phyloP scores from a whole-genome alignment of 2,888 invertebrate genomes.

The Rhodophaea formosa region DNA sequence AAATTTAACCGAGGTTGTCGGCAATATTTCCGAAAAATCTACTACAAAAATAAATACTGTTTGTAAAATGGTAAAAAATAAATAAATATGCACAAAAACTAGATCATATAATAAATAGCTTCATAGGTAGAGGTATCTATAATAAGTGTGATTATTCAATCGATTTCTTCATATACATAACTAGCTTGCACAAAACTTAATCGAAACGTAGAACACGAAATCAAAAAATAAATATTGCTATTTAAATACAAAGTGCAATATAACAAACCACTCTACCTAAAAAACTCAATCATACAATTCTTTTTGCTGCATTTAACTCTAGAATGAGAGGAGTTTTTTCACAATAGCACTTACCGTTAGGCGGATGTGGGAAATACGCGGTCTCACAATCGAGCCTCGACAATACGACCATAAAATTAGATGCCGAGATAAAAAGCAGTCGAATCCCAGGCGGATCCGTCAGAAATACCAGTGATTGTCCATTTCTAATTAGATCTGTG shows the following conservation, averaged over 20 bases:
- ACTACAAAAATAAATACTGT: not conserved
- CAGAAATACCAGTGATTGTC: conserved; percentile 17
- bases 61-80: no score
- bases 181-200: no score
- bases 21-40: no score
- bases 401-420: conserved; percentile 23
- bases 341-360: conserved; percentile 9
- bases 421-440: conserved; percentile 27
- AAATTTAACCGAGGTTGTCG: no score
- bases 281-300: not conserved
- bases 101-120: no score
- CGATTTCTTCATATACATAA: no score
- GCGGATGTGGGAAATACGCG: conserved; percentile 46
- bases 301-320: conserved; percentile 9
- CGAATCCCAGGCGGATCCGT: conserved; percentile 28
- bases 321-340: conserved; percentile 16
- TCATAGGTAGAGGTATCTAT: no score
- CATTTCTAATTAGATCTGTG: conserved; percentile 24
- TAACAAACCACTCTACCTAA: not conserved
- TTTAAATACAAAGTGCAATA: not conserved
- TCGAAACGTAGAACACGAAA: not conserved
- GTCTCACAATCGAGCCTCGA: conserved; percentile 17
- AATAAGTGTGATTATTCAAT: no score
- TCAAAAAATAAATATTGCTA: not conserved
- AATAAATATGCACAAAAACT: no score